A percentile compares a stretch with the other conserved stretches of the same genome.
Evolutionary conservation across 1,140 invertebrate genomes (phyloP).

Genomic region (Cephus cinctus): DNA sequence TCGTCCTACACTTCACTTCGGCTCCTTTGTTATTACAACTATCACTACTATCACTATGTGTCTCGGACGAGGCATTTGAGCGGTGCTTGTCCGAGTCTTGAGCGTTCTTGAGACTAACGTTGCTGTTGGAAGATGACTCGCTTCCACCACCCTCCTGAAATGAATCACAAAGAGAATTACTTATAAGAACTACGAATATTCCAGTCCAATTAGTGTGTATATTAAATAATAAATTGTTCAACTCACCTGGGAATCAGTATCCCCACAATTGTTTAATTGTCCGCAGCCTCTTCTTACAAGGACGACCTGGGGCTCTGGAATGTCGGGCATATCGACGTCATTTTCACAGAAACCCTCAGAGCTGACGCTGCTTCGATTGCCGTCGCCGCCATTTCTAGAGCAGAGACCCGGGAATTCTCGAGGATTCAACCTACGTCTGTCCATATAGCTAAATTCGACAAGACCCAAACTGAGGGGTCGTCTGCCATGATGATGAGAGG

Average conservation of each 20-base stretch:
- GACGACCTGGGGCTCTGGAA: slow-evolving; percentile 40
- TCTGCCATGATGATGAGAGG: slow-evolving; percentile 57
- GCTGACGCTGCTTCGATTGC: slow-evolving; percentile 88
- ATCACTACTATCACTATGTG: slow-evolving; percentile 53
- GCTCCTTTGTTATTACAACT: slow-evolving; percentile 48
- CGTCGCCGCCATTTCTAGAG: slow-evolving; percentile 58
- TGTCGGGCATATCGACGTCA: slow-evolving; percentile 67
- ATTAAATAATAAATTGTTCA: slow-evolving; percentile 17
- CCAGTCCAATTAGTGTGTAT: not conserved
- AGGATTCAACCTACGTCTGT: slow-evolving; percentile 45
- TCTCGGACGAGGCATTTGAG: slow-evolving; percentile 51
- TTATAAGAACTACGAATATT: not conserved
- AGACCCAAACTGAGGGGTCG: slow-evolving; percentile 49
- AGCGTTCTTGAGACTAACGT: slow-evolving; percentile 50
- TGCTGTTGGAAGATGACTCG: slow-evolving; percentile 54
- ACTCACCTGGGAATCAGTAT: slow-evolving; percentile 68
- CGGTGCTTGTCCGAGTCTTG: slow-evolving; percentile 49
- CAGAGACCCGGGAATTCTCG: slow-evolving; percentile 47
- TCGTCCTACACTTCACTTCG: slow-evolving; percentile 35
- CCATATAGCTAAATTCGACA: slow-evolving; percentile 51
- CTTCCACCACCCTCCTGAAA: slow-evolving; percentile 52
- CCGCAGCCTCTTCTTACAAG: slow-evolving; percentile 39
- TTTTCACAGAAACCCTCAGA: slow-evolving; percentile 96
- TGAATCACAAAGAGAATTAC: not conserved
- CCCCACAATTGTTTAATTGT: slow-evolving; percentile 48